These are phyloP conservation scores for Mythimna impura DNA, from an alignment of 2,888 invertebrate species.

Conservation along the genomic window DNA sequence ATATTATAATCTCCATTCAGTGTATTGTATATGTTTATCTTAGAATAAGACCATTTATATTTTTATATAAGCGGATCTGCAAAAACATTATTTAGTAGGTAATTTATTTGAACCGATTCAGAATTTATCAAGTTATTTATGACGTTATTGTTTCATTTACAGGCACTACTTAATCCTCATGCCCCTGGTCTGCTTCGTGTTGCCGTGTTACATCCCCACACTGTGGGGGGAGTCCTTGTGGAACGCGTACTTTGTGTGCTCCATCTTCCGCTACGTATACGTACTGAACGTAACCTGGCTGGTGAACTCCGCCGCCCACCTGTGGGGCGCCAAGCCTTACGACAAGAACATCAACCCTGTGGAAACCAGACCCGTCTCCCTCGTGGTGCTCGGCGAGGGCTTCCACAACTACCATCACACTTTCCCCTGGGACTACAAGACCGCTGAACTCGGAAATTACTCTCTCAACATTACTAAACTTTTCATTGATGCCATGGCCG, in stretches of 20 bases:
- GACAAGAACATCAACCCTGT: constrained; percentile 94
- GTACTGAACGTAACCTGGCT: constrained; percentile 96
- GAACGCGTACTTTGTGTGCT: constrained; percentile 92
- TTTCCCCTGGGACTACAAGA: constrained; percentile 96
- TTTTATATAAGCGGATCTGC: not conserved
- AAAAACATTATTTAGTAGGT: not conserved
- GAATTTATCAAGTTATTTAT: not conserved
- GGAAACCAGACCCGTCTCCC: constrained; percentile 92
- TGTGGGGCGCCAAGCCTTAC: constrained; percentile 93
- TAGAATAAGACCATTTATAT: not conserved
- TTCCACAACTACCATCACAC: constrained; percentile 97
- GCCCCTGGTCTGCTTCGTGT: constrained; percentile 93
- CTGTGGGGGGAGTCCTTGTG: constrained; percentile 93
- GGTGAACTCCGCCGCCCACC: constrained; percentile 97
- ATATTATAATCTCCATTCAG: constrained; percentile 1
- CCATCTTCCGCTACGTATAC: constrained; percentile 94
- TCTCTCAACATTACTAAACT: constrained; percentile 93
- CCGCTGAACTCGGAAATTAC: constrained; percentile 94
- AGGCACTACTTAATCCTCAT: constrained; percentile 94
- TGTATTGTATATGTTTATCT: not conserved
- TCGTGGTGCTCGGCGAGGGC: constrained; percentile 93
- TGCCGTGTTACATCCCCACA: constrained; percentile 94
- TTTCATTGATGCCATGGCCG: constrained; percentile 95
- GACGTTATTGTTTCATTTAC: constrained; percentile 63
- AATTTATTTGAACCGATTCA: not conserved